These are phyloP conservation scores for Carollia perspicillata DNA, from an alignment of 2,113 vertebrate genomes.

Conservation along the genomic window DNA sequence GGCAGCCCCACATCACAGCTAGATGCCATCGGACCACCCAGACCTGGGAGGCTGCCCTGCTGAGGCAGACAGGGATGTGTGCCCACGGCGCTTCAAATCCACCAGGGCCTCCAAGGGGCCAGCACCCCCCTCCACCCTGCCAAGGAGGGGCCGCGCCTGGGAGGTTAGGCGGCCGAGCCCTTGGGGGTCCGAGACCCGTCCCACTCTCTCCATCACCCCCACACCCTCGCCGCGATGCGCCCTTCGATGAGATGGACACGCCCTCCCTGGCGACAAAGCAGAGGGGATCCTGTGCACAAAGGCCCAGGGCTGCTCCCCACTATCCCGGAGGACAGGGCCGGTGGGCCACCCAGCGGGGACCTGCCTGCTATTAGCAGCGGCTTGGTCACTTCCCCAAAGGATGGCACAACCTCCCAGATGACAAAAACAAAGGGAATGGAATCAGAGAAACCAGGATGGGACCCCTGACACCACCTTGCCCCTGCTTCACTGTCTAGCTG, in stretches of 20 bases:
- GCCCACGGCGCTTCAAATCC: not conserved
- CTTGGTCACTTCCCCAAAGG: not conserved
- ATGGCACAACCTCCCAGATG: not conserved
- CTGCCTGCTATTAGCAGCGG: not conserved
- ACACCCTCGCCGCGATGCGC: too few species aligned
- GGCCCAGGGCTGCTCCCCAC: not conserved
- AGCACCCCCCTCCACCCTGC: fast-evolving
- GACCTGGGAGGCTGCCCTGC: too few species aligned
- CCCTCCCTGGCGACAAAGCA: not conserved
- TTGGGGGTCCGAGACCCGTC: fast-evolving
- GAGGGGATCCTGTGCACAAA: not conserved
- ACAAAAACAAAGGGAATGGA: not conserved
- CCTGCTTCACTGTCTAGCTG: not conserved
- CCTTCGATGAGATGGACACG: fast-evolving
- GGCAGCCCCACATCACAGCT: fast-evolving
- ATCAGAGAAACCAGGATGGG: not conserved
- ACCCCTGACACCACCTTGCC: not conserved
- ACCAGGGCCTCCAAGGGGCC: fast-evolving
- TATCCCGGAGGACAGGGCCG: fast-evolving
- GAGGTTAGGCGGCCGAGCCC: fast-evolving
- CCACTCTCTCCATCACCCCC: not conserved
- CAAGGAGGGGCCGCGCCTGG: not conserved
- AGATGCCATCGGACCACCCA: not conserved
- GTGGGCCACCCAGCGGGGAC: not conserved
- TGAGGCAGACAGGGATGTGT: too few species aligned